Percentiles rank a stretch among this genome's conserved stretches.
These are phyloP conservation scores for Dusona sp. DNA, from an alignment of 2,888 invertebrate genomes.

Conservation along the genomic window DNA sequence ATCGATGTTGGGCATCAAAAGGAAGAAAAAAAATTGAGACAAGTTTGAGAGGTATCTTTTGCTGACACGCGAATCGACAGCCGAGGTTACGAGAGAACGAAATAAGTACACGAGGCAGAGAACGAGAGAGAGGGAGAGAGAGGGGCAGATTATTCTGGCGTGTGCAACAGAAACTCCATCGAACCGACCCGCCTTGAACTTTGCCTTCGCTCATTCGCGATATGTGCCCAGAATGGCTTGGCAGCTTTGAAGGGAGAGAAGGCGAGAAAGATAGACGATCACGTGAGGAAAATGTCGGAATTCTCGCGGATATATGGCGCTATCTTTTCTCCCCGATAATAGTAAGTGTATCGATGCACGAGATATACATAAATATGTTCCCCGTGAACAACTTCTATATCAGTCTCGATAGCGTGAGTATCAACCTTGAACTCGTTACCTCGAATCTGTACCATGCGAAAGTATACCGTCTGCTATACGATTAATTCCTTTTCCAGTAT, in stretches of 20 bases:
- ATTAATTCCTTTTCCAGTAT: slow-evolving; percentile 25
- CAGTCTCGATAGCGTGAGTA: slow-evolving; percentile 60
- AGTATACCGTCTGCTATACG: slow-evolving; percentile 19
- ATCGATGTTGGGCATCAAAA: slow-evolving; percentile 2
- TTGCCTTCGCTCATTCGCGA: slow-evolving; percentile 73
- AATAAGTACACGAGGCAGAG: slow-evolving; percentile 60
- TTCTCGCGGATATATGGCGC: slow-evolving; percentile 54
- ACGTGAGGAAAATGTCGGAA: slow-evolving; percentile 69
- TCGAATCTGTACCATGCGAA: slow-evolving; percentile 60
- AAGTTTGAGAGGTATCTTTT: slow-evolving; percentile 58
- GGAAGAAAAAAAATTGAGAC: slow-evolving; percentile 9
- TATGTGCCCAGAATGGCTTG: slow-evolving; percentile 57
- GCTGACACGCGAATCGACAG: slow-evolving; percentile 77
- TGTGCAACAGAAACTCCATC: slow-evolving; percentile 62
- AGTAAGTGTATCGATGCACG: slow-evolving; percentile 66
- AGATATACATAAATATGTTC: slow-evolving; percentile 45
- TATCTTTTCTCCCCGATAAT: slow-evolving; percentile 49
- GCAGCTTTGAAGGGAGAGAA: slow-evolving; percentile 32
- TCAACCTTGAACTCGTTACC: slow-evolving; percentile 78
- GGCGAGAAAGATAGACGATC: slow-evolving; percentile 72
- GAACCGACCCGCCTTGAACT: slow-evolving; percentile 80
- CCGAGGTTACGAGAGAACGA: slow-evolving; percentile 70
- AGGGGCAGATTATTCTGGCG: slow-evolving; percentile 41
- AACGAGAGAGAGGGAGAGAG: slow-evolving; percentile 23
- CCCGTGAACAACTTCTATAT: slow-evolving; percentile 50